These are phyloP conservation scores for Idaea aversata DNA, from an alignment of 2,888 invertebrate species.

Conservation along the genomic window DNA sequence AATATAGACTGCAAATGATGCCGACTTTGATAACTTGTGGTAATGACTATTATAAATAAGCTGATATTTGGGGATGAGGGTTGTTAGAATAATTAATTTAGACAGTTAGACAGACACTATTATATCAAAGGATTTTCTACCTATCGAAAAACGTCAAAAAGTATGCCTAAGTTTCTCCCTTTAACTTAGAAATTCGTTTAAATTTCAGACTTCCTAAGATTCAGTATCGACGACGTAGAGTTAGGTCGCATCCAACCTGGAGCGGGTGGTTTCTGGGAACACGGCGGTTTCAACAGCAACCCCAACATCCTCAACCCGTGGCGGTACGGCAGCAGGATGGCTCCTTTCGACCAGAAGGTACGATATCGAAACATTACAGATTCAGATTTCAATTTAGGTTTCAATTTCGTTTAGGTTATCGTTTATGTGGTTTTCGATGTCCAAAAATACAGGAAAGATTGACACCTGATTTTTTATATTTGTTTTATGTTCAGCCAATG, in stretches of 20 bases:
- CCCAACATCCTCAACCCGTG: constrained; percentile 78
- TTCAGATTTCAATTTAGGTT: too few species aligned
- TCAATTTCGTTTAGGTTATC: neutral
- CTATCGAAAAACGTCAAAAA: neutral
- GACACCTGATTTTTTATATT: too few species aligned
- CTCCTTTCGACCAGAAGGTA: constrained; percentile 84
- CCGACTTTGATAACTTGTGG: too few species aligned
- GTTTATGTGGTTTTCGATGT: neutral
- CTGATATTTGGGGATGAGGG: too few species aligned
- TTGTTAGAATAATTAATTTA: too few species aligned
- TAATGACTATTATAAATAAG: too few species aligned
- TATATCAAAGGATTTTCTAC: too few species aligned
- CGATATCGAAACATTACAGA: neutral
- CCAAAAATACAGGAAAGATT: too few species aligned
- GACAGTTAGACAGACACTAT: too few species aligned
- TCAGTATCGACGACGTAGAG: constrained; percentile 77
- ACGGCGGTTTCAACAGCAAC: constrained; percentile 77
- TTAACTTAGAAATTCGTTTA: neutral
- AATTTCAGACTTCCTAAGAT: constrained; percentile 60
- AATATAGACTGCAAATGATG: neutral
- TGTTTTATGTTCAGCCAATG: too few species aligned
- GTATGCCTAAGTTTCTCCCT: neutral
- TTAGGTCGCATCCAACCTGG: constrained; percentile 75
- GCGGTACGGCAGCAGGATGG: constrained; percentile 79
- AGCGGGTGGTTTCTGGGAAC: constrained; percentile 83